These are phyloP conservation scores for Drosophila nigricruria DNA, from an alignment of 2,888 invertebrate genomes.

Conservation along the genomic window DNA sequence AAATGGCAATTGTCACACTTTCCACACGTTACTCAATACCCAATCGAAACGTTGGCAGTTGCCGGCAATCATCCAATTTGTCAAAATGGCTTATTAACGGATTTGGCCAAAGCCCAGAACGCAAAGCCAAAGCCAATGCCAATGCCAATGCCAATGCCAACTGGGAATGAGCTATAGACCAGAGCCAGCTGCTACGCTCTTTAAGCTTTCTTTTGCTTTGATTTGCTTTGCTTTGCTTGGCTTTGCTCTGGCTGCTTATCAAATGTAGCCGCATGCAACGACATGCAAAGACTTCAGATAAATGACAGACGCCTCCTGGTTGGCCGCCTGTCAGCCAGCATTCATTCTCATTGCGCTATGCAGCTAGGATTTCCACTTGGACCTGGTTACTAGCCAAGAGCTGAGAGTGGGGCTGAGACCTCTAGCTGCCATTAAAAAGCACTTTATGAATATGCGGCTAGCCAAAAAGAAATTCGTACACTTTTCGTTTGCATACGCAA, in stretches of 20 bases:
- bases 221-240: neutral
- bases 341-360: constrained; percentile 35
- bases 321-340: constrained; percentile 50
- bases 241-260: constrained; percentile 56
- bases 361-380: constrained; percentile 21
- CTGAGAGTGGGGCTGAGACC: constrained; percentile 3
- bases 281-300: constrained; percentile 55
- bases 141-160: constrained; percentile 39
- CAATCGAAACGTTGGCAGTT: constrained; percentile 18
- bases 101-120: constrained; percentile 68
- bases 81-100: constrained; percentile 79
- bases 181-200: constrained; percentile 46
- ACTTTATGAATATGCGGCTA: constrained; percentile 66
- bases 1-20: constrained; percentile 34
- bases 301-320: constrained; percentile 55
- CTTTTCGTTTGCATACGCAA: constrained; percentile 21
- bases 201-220: constrained; percentile 1
- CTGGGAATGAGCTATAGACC: constrained; percentile 41
- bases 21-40: constrained; percentile 27
- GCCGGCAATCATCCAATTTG: constrained; percentile 76
- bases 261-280: constrained; percentile 59
- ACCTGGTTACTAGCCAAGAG: constrained; percentile 18
- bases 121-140: constrained; percentile 38
- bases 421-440: constrained; percentile 63
- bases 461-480: constrained; percentile 44